phyloP scores from a whole-genome alignment of 2,113 vertebrate genomes.

The Tachuris rubrigastra region DNA sequence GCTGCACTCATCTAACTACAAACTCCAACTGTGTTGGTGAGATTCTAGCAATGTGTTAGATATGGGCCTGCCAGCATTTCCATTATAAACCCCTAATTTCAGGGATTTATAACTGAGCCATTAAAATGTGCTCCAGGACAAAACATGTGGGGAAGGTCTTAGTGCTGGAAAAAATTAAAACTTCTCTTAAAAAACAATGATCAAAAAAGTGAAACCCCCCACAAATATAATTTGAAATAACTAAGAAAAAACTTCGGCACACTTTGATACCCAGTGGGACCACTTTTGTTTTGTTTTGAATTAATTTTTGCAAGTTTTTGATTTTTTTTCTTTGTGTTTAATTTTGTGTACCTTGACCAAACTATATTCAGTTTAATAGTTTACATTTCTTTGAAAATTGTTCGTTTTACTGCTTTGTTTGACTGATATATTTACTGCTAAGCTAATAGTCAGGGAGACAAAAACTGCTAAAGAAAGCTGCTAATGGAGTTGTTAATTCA shows the following conservation, averaged over 20 bases:
- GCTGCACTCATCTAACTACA: neutral
- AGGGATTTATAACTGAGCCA: slow-evolving; percentile 1
- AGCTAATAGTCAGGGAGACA: neutral
- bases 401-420: slow-evolving; percentile 34
- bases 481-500: neutral
- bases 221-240: neutral
- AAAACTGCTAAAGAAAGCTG: neutral
- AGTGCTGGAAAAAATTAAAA: slow-evolving; percentile 11
- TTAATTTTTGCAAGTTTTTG: slow-evolving; percentile 37
- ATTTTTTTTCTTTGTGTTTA: slow-evolving; percentile 6
- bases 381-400: slow-evolving; percentile 20
- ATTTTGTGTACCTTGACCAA: slow-evolving; percentile 18
- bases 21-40: neutral
- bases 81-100: slow-evolving; percentile 29
- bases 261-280: neutral
- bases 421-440: neutral
- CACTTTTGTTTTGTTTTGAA: neutral
- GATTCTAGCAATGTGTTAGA: neutral
- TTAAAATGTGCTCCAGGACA: slow-evolving; percentile 14
- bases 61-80: neutral
- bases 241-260: neutral
- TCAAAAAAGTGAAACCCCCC: neutral
- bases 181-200: neutral
- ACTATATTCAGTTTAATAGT: neutral
- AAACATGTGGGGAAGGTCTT: slow-evolving; percentile 14